Percentiles rank a stretch among this genome's conserved stretches.
Conservation (phyloP, 2,888 invertebrate species). For the Chloroclystis v-ata region DNA sequence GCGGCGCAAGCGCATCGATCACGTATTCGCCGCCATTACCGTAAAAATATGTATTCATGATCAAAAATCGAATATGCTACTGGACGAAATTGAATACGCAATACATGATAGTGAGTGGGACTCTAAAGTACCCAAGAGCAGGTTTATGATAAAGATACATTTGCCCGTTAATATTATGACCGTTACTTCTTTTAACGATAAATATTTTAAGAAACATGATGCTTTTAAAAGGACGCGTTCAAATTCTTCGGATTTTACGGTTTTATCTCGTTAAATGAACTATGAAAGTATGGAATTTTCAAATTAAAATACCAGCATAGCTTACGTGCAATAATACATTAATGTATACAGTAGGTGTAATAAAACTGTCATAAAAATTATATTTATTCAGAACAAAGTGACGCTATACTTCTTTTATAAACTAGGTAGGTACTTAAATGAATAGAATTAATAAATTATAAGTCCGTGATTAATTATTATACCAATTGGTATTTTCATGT, state of each 20-base stretch:
- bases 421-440: too few species aligned
- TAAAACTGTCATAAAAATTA: too few species aligned
- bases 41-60: constrained; percentile 27
- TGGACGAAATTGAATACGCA: constrained; percentile 15
- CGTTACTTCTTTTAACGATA: constrained; percentile 25
- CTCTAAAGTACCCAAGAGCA: constrained; percentile 26
- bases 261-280: background rate
- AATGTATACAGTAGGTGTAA: too few species aligned
- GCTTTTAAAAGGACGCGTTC: constrained; percentile 19
- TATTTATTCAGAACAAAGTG: too few species aligned
- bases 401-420: too few species aligned
- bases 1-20: constrained; percentile 26
- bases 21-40: constrained; percentile 25
- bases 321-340: too few species aligned
- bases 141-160: constrained; percentile 22
- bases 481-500: too few species aligned
- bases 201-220: constrained; percentile 19
- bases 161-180: constrained; percentile 26
- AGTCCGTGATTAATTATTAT: too few species aligned
- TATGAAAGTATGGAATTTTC: background rate
- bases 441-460: too few species aligned
- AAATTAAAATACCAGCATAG: too few species aligned
- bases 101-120: constrained; percentile 23
- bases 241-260: too few species aligned
- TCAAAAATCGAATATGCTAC: constrained; percentile 28